Conservation (phyloP, 2,888 invertebrate species). For the Pseudococcus jackbeardsleyi region DNA sequence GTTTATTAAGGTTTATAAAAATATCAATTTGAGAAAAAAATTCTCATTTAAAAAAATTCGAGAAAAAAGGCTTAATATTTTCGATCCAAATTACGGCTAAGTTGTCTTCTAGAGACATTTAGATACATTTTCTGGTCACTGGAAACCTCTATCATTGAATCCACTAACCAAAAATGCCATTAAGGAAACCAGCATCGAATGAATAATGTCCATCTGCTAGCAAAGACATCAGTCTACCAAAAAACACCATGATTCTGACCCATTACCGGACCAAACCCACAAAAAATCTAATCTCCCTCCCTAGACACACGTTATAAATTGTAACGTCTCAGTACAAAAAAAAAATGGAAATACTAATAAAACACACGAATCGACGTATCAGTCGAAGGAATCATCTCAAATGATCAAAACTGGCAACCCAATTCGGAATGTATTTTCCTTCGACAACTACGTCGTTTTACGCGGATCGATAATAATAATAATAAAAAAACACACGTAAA, state of each 20-base stretch:
- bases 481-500: conserved; percentile 11
- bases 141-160: no score
- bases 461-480: background rate
- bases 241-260: background rate
- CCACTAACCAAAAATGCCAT: no score
- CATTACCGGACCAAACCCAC: background rate
- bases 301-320: background rate
- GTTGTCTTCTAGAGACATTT: no score
- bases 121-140: no score
- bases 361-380: background rate
- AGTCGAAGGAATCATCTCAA: background rate
- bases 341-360: background rate
- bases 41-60: no score
- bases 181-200: no score
- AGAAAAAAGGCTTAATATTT: no score
- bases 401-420: background rate
- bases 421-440: background rate
- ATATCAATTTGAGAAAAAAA: background rate
- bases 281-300: background rate
- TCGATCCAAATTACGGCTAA: no score
- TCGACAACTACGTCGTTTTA: background rate
- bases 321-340: background rate
- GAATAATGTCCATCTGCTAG: no score
- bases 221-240: no score
- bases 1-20: background rate